Base-by-base conservation (phyloP, 1,140 invertebrate genomes). In the Coelopa frigida region DNA sequence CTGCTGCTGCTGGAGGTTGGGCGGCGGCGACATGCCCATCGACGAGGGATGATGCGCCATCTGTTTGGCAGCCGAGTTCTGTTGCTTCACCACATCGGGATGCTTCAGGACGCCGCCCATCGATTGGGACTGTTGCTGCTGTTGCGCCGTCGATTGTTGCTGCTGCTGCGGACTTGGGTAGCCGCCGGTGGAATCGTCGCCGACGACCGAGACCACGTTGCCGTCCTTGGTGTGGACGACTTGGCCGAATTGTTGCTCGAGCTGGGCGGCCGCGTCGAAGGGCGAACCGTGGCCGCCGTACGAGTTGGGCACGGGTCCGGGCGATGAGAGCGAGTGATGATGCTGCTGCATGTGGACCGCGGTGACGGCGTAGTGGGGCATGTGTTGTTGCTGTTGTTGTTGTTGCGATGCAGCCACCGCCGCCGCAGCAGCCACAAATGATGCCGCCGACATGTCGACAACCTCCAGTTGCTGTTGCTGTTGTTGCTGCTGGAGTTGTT, bases 381-480 rank as follows among this genome's bases (percentile, higher is more conserved):
- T 54, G 37, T 69, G 66, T 31, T 56, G 57, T 38, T 57, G 50
- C 39, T 71, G 75, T 40, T 77, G 78, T 17, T 73, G 72, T 42
- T 73, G 73, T 24, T 75, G 72, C 21, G 74, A 36, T 68, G 68
- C 52, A 7, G 63, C 58, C 70, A 77, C 37, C 67, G 74, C 72
- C 26, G 53, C 70, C 2, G 56, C 72, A 12, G 57, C 45, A 49
- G 69, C 75, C 32, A 76, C 75, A 53, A 84, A 82, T 44, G 87
- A 84, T 38, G 84, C 76, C 0, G 84, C 81, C 4, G 51, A 52
- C n/a, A 38, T 27, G 35, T 66, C 62, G 35, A 66, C 62, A 4
- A 56, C 52, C 26, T 51, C 20, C 26, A 15, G 22, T 61, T 57
- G 48, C 37, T 61, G 32, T 22, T 59, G 60, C 14, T 51, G 49